Conservation (phyloP, 2,888 invertebrate genomes). For the Ephialtes manifestator region DNA sequence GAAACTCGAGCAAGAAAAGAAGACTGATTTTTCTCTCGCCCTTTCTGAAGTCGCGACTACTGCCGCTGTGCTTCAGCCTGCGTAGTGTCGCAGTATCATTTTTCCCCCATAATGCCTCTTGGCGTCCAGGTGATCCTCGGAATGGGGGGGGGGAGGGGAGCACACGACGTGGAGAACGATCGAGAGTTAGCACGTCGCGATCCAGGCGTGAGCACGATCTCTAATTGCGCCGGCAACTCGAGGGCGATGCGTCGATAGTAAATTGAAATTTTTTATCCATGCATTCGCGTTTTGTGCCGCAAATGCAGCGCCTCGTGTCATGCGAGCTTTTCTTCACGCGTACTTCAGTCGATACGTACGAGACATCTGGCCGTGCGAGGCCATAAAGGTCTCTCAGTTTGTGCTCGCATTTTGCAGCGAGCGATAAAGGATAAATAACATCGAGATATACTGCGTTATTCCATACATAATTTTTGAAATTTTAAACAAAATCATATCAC, state of each 20-base stretch:
- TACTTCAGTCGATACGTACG: slow-evolving; percentile 47
- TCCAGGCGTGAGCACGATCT: slow-evolving; percentile 66
- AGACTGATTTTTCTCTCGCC: slow-evolving; percentile 59
- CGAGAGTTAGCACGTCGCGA: slow-evolving; percentile 61
- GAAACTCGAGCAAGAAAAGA: slow-evolving; percentile 63
- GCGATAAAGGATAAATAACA: slow-evolving; percentile 1
- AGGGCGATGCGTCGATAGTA: slow-evolving; percentile 69
- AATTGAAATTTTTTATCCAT: slow-evolving; percentile 66
- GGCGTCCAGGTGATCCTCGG: slow-evolving; percentile 60
- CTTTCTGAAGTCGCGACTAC: slow-evolving; percentile 54
- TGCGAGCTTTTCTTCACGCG: slow-evolving; percentile 69
- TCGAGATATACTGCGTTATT: neutral
- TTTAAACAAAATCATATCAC: too few species aligned
- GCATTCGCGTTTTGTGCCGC: slow-evolving; percentile 70
- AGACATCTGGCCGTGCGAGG: slow-evolving; percentile 48
- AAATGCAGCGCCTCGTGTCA: slow-evolving; percentile 79
- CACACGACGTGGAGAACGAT: slow-evolving; percentile 56
- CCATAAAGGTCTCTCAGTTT: slow-evolving; percentile 26
- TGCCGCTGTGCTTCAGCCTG: slow-evolving; percentile 35
- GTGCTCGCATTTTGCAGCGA: slow-evolving; percentile 5
- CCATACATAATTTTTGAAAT: neutral
- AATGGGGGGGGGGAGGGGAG: slow-evolving; percentile 51
- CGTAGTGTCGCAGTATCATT: slow-evolving; percentile 56
- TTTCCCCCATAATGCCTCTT: slow-evolving; percentile 48
- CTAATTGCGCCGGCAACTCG: slow-evolving; percentile 68